Evolutionary conservation across 2,797 vertebrate species (phyloP), one percentile per base, ranked within the genome.

Genomic region (Cuniculus paca): DNA sequence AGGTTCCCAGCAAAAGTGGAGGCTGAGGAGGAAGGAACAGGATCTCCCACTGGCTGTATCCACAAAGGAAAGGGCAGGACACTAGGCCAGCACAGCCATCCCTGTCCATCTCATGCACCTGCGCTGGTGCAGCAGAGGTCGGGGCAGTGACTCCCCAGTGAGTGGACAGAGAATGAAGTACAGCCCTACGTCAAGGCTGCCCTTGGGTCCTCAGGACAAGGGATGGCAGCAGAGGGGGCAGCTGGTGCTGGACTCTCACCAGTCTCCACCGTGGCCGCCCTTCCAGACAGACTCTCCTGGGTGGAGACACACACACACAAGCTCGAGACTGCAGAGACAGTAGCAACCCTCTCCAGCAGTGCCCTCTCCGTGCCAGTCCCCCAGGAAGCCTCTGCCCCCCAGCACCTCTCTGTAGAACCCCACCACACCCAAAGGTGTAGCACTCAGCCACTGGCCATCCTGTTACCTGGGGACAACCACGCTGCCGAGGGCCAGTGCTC

Each of bases 31-130:
- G 83, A n/a, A 22, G 39, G 68, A 70, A 36, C 4, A 26, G 50
- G 10, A 24, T 28, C 79, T 60, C n/a, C 19, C 48, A 34, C 5
- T 26, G 39, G 24, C 20, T 4, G 0, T 4, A 16, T 65, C 63
- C 42, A 58, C 42, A 58, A 4, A 68, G 39, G 6, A 6, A 6
- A 2, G 17, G 12, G 14, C 68, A 45, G 45, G 36, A 20, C 24
- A 0, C 4, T 6, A 36, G 31, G 36, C 12, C 56, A 63, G 0
- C 8, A 3, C 2, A 0, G 0, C 12, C 2, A 4, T 4, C 28
- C 16, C 45, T 42, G 60, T 10, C 75, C 45, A 61, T 19, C 22
- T 14, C 36, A 39, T 14, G 12, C 6, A 31, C 52, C 72, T 87
- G 28, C 50, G 61, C 60, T 7, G 78, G 50, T 28, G 5, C 9